These are phyloP conservation scores for Drosophila trapezifrons DNA, from an alignment of 1,140 invertebrate species.

Conservation along the genomic window DNA sequence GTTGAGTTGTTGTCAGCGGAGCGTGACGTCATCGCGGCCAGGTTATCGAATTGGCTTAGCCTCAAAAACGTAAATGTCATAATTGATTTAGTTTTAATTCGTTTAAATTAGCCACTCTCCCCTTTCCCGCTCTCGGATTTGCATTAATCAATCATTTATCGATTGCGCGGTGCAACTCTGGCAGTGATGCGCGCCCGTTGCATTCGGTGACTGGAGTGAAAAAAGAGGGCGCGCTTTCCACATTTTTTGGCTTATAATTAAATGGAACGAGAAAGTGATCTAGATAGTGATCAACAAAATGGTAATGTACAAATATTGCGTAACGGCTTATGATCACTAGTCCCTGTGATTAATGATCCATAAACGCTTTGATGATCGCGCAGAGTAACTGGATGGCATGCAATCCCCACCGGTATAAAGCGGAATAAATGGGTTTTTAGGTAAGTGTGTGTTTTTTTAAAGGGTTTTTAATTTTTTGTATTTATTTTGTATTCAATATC, in stretches of 20 bases:
- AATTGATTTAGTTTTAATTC: constrained; percentile 29
- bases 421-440: not conserved
- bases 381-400: not conserved
- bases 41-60: constrained; percentile 31
- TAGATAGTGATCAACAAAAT: not conserved
- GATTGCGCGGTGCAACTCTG: constrained; percentile 7
- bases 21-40: constrained; percentile 20
- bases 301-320: not conserved
- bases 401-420: not conserved
- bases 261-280: too few relatives aligned
- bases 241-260: too few relatives aligned
- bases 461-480: too few relatives aligned
- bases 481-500: too few relatives aligned
- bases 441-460: too few relatives aligned
- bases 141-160: constrained; percentile 26
- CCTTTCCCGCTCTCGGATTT: constrained; percentile 15
- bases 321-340: too few relatives aligned
- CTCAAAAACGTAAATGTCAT: constrained; percentile 28
- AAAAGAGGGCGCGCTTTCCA: not conserved
- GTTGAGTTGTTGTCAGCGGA: constrained; percentile 6
- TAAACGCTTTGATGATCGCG: not conserved
- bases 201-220: not conserved
- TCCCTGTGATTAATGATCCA: too few relatives aligned
- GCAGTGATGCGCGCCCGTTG: constrained; percentile 15
- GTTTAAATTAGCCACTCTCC: constrained; percentile 2